Evolutionary conservation across 2,113 vertebrate genomes (phyloP), one percentile per base, ranked within the genome.

Genomic region (Varanus salvator): DNA sequence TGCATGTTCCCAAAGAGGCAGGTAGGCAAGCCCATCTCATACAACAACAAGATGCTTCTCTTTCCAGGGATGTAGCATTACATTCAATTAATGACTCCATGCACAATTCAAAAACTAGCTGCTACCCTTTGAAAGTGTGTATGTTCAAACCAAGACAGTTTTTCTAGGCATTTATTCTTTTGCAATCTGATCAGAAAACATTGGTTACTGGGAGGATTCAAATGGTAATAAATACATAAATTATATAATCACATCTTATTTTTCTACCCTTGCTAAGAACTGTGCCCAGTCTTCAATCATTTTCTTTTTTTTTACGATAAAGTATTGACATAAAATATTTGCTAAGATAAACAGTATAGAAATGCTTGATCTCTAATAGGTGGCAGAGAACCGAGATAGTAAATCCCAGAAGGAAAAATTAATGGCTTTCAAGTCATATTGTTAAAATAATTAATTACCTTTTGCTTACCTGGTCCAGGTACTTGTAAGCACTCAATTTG

Each of bases 341-440:
- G 88, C 91, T 89, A 95, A 94, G 92, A 95, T 89, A 74, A 92
- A 88, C 78, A 91, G 57, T 93, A 80, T 2, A 83, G 81, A n/a
- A 83, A 71, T 3, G 0, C 38, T 91, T 95, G 81, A 95, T 93
- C 95, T 95, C 95, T 80, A 88, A 93, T 60, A 60, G 87, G 81
- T 84, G 87, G 27, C 93, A 82, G 89, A 90, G 89, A 91, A 52
- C 72, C 25, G 52, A 89, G 76, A 87, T 71, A 84, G 87, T 85
- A 95, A 94, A 92, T 94, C 84, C 83, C 27, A 50, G 93, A 92
- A 54, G 38, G 11, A 89, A 81, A 89, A 90, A 66, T 66, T 84
- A 74, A 84, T 60, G 17, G 0, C 92, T 87, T 85, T 86, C n/a
- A 27, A 88, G 23, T n/a, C 89, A 95, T 93, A 92, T 64, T 64